Evolutionary conservation across 2,113 vertebrate species (phyloP).

Genomic region (Peucedramus taeniatus): DNA sequence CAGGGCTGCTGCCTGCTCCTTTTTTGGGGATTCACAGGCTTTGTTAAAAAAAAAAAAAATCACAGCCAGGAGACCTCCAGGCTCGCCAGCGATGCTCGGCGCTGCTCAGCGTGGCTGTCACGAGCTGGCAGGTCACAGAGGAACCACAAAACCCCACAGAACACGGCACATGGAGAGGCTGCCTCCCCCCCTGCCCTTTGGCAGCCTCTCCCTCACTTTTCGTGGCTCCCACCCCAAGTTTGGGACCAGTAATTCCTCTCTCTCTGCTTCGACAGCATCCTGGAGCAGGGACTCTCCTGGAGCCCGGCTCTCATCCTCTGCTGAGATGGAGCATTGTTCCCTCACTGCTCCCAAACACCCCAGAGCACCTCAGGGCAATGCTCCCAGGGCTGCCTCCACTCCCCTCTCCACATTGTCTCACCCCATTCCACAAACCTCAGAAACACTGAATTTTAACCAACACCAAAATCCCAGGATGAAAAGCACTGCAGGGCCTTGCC

Average conservation of each 20-base stretch:
- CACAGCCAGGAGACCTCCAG: not conserved
- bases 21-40: not conserved
- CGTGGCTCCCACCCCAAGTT: not conserved
- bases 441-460: not conserved
- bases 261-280: not conserved
- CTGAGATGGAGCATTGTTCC: rapidly evolving
- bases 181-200: not conserved
- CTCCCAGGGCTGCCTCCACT: not conserved
- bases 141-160: not conserved
- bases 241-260: not conserved
- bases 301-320: not conserved
- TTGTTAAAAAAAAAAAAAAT: not conserved
- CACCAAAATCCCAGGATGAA: not conserved
- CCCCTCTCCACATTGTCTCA: not conserved
- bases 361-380: not conserved
- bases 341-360: not conserved
- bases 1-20: slow-evolving; percentile 18
- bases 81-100: not conserved
- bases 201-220: not conserved
- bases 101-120: not conserved
- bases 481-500: not conserved
- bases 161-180: not conserved
- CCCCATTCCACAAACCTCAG: not conserved
- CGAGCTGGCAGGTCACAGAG: not conserved
- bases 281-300: rapidly evolving